Evolutionary conservation across 2,797 vertebrate species (phyloP), one percentile per base, ranked within the genome.

Genomic region (Anomalospiza imberbis): DNA sequence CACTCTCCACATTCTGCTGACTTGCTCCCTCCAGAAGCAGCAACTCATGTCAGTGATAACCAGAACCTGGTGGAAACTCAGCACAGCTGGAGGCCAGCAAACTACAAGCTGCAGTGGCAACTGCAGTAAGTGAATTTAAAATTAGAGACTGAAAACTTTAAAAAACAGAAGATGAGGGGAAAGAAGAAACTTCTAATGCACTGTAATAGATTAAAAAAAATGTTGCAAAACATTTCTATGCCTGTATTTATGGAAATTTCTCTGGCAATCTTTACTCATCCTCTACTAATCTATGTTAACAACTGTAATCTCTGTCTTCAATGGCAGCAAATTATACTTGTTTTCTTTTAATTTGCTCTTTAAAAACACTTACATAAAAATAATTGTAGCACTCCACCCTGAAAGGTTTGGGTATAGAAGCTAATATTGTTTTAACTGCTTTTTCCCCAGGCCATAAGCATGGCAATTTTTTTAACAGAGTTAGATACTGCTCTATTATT

Each of bases 341-440:
- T 84, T 95, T 95, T 76, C 26, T 75, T 95, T 81, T 51, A 80
- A 73, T 75, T 91, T 93, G 25, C 70, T 72, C 53, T 71, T 93
- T 76, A n/a, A 63, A 90, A 58, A 88, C 38, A 85, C 40, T 93
- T 74, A 36, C 8, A 62, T 26, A 71, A 71, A 65, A 87, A 75
- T 51, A 93, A 83, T 70, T 81, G 50, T 12, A 80, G 73, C 36
- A 44, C 10, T 78, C 26, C 51, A 45, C 50, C 44, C 48, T 62
- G 36, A 83, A 62, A 82, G 53, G 19, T 89, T 91, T 70, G 61
- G 13, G 3, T 48, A 25, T 40, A 57, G 57, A 58, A 20, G 38
- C 34, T 95, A 95, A 42, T 78, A 75, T 7, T 76, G 17, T 53
- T 89, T 82, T 54, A 80, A 90, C 9, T 34, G 9, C 25, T 24